Evolutionary conservation across 2,797 vertebrate genomes (phyloP), one percentile per base, ranked within the genome.

Genomic region (Tachyglossus aculeatus): DNA sequence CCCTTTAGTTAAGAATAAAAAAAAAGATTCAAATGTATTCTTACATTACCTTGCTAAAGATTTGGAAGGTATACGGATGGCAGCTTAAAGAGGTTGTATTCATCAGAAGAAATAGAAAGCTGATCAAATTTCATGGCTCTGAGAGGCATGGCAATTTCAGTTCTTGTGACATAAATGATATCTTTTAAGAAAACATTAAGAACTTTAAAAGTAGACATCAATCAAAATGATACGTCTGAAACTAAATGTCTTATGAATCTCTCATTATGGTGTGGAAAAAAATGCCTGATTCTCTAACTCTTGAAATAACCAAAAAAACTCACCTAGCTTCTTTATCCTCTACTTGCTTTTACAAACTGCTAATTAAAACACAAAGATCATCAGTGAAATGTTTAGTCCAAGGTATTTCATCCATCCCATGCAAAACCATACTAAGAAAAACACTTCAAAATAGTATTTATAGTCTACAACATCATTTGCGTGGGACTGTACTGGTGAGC

Each of bases 1-100:
- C 40, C 70, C 53, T 71, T 75, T n/a, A 67, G 57, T 52, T 47
- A 57, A 37, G 22, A 65, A 65, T 61, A 71, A 51, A 54, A 48
- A 54, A 48, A 72, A 68, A 73, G 31, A 72, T 77, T 64, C 61
- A 47, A 56, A 24, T 52, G 43, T 64, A 13, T 41, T 22, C 31
- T 54, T 24, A 25, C 44, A 36, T 3, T 37, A 55, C 27, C 78
- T 51, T 66, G 16, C 36, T 51, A 32, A 38, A 2, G 16, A 79
- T 61, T 19, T 24, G 33, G 52, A 57, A 7, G 47, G 40, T 33
- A 52, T 45, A 56, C 71, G 7, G 27, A 60, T 66, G 57, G 53
- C 9, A 39, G 58, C 45, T 32, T 61, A 29, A 3, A 16, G 0
- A 6, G 5, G 7, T 13, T 45, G 27, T 16, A 9, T 80, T 45